Evolutionary conservation across 2,113 vertebrate genomes (phyloP), one percentile per base, ranked within the genome.

Genomic region (Percopsis transmontana): DNA sequence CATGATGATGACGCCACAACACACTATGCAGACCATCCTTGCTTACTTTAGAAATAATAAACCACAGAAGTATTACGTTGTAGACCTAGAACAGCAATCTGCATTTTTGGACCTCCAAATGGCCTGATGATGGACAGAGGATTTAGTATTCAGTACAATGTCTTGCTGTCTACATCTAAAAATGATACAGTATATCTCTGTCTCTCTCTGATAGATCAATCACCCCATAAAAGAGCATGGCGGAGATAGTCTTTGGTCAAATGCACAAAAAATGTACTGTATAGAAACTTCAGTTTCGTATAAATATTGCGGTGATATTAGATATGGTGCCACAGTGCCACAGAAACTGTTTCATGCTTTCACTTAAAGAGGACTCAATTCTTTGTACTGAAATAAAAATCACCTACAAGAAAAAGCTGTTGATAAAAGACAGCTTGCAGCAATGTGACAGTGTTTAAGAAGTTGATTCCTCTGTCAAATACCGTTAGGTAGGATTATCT

Each of bases 371-470:
- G 5, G 27, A 33, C 27, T 7, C 5, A 33, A 33, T 33, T 33
- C 5, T 33, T 33, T 33, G 27, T 4, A 33, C 27, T 33, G 27
- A 33, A 33, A 74, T 64, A 23, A 24, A 54, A 77, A 64, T n/a
- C 59, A 75, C 58, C 56, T 72, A 60, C 48, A 15, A 47, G 42
- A 38, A 47, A 62, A 53, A 73, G 55, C 33, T 75, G 51, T 39
- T 62, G 72, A 77, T 20, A 58, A 48, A 56, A 42, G 63, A 20
- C 21, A 79, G 52, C 64, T 79, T 70, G 6, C 33, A 68, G 54
- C 39, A 66, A 76, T 80, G 76, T 62, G 67, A 38, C 58, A 84
- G 64, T 71, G 65, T 23, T 56, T 33, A 55, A 76, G 40, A 66
- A 48, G 73, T 64, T 2, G 33, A 27, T 80, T 66, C 59, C 55